These are phyloP conservation scores for Planiliza haematocheilus DNA, from an alignment of 2,113 vertebrate species.

Conservation along the genomic window DNA sequence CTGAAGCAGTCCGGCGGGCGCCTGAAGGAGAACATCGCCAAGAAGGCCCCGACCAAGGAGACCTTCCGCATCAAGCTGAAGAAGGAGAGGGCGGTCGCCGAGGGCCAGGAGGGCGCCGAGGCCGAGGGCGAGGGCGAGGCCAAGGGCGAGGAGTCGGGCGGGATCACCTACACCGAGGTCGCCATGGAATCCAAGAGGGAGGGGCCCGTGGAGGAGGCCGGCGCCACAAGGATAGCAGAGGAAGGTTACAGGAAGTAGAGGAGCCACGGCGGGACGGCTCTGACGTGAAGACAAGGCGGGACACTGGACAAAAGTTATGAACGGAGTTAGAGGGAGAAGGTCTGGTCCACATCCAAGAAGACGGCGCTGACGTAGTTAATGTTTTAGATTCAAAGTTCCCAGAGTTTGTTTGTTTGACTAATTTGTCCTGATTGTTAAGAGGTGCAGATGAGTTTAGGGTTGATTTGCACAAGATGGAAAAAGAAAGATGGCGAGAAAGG, in stretches of 20 bases:
- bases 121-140: conserved; percentile 74
- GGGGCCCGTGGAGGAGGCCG: conserved; percentile 76
- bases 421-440: not conserved
- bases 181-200: conserved; percentile 87
- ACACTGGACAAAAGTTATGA: not conserved
- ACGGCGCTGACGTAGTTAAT: not conserved
- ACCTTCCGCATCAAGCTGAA: conserved; percentile 90
- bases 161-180: conserved; percentile 86
- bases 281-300: not conserved
- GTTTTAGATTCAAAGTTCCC: not conserved
- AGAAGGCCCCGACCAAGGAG: conserved; percentile 90
- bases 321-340: conserved; percentile 23
- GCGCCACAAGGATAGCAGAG: conserved; percentile 77
- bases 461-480: conserved; percentile 13
- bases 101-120: conserved; percentile 87
- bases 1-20: conserved; percentile 90
- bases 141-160: conserved; percentile 64
- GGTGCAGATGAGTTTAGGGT: not conserved
- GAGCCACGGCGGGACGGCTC: conserved; percentile 45
- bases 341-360: conserved; percentile 22
- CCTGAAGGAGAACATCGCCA: conserved; percentile 92
- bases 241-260: conserved; percentile 81
- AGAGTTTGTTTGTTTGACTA: not conserved
- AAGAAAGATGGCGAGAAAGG: not conserved
- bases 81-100: conserved; percentile 86